Conservation (phyloP, 1,140 invertebrate species). For the Notospermus geniculatus region DNA sequence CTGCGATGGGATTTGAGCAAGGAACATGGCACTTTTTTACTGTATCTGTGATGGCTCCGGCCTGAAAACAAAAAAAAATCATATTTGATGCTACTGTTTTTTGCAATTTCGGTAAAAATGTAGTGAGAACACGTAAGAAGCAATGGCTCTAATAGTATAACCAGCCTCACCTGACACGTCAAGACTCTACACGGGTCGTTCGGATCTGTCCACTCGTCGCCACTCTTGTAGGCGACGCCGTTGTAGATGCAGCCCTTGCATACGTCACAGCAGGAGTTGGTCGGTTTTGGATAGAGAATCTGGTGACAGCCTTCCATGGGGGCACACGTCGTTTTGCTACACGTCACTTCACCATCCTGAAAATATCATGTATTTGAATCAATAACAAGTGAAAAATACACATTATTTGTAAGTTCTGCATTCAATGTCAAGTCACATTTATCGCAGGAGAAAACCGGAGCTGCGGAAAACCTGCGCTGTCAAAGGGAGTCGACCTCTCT, state of each 20-base stretch:
- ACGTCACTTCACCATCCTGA: constrained; percentile 30
- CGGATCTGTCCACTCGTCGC: constrained; percentile 71
- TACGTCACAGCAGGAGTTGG: constrained; percentile 2
- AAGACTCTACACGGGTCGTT: constrained; percentile 68
- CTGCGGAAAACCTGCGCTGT: too few species aligned
- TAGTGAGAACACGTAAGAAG: too few species aligned
- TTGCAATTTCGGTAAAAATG: too few species aligned
- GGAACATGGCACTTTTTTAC: constrained; percentile 34
- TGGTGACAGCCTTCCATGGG: constrained; percentile 43
- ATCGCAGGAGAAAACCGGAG: too few species aligned
- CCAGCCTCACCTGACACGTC: constrained; percentile 65
- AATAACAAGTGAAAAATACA: too few species aligned
- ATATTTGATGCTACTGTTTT: too few species aligned
- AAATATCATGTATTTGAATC: background rate
- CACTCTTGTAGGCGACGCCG: constrained; percentile 69
- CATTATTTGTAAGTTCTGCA: too few species aligned
- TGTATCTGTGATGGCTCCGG: constrained; percentile 39
- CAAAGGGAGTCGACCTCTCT: too few species aligned
- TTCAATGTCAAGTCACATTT: too few species aligned
- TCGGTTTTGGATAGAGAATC: constrained; percentile 4
- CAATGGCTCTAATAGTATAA: too few species aligned
- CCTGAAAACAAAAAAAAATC: constrained; percentile 3
- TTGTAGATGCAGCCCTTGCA: constrained; percentile 72
- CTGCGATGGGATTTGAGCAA: constrained; percentile 33
- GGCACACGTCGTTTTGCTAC: constrained; percentile 64